Percentiles rank a stretch among this genome's conserved stretches.
Evolutionary conservation across 2,797 vertebrate species (phyloP).

Genomic region (Urocyon cinereoargenteus): DNA sequence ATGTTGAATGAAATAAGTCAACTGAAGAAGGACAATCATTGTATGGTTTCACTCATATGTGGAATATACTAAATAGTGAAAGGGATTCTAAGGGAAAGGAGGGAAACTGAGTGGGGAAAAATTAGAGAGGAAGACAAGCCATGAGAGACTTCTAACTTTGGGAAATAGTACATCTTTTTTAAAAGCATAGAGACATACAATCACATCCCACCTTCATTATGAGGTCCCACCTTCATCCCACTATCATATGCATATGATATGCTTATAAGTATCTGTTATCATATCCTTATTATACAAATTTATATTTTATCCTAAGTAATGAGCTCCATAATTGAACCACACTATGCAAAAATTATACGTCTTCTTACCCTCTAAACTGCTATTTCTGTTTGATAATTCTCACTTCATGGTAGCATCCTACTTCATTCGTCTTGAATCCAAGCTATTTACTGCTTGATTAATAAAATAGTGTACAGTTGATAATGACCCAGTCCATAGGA

Average conservation of each 20-base stretch:
- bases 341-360: neutral
- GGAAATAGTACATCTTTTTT: neutral
- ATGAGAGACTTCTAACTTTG: too few species aligned
- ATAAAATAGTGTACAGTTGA: neutral
- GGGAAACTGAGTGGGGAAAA: too few species aligned
- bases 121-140: too few species aligned
- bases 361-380: neutral
- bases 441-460: neutral
- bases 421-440: neutral
- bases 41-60: too few species aligned
- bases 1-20: too few species aligned
- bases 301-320: conserved; percentile 9
- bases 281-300: neutral
- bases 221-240: too few species aligned
- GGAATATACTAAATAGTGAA: too few species aligned
- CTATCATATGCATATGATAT: neutral
- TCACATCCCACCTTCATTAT: neutral
- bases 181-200: neutral
- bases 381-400: neutral
- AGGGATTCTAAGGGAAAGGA: too few species aligned
- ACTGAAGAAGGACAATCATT: too few species aligned
- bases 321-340: neutral
- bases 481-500: too few species aligned
- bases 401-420: neutral
- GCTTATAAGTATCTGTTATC: neutral